Evolutionary conservation across 2,113 vertebrate genomes (phyloP).

Genomic region (Stercorarius parasiticus): DNA sequence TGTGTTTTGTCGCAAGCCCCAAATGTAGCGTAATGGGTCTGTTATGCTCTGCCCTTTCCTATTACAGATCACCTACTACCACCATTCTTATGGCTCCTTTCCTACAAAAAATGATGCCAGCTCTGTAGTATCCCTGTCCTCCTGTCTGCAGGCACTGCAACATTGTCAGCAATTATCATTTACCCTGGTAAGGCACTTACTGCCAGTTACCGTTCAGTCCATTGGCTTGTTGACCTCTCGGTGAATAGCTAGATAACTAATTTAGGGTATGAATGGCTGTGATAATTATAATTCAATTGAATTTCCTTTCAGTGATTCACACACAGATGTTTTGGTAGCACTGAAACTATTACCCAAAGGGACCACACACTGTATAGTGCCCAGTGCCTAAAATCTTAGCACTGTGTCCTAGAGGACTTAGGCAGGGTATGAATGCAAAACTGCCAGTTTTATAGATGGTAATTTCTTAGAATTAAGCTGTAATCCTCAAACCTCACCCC

Average conservation of each 20-base stretch:
- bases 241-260: constrained; percentile 19
- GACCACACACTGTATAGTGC: background rate
- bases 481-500: background rate
- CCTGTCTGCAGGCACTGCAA: background rate
- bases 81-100: background rate
- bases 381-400: background rate
- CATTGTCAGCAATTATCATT: constrained; percentile 18
- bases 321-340: constrained; percentile 3
- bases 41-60: background rate
- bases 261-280: constrained; percentile 24
- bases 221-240: constrained; percentile 33
- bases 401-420: background rate
- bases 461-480: background rate
- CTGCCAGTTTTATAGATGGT: background rate
- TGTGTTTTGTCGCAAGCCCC: background rate
- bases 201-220: constrained; percentile 19
- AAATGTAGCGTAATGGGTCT: background rate
- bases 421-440: background rate
- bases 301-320: constrained; percentile 48
- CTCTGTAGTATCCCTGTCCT: background rate
- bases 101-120: background rate
- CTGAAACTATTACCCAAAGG: constrained; percentile 15
- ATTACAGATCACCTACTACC: background rate
- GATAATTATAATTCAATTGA: constrained; percentile 50
- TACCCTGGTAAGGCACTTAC: constrained; percentile 34